Base-by-base conservation (phyloP, 2,797 vertebrate genomes). In the Chelonia mydas region DNA sequence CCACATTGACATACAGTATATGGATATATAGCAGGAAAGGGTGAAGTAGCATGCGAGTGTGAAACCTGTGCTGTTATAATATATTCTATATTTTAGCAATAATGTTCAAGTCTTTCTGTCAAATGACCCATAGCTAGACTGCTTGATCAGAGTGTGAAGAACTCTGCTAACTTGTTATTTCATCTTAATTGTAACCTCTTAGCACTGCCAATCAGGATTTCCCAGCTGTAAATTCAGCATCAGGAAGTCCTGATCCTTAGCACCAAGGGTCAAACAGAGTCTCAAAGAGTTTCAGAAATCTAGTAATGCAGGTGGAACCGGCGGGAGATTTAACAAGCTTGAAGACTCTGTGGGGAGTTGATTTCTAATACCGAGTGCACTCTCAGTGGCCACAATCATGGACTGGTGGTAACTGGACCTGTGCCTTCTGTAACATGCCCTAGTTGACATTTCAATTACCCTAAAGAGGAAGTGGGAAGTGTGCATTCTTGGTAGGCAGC, bases 81-180 rank as follows among this genome's bases (percentile, higher is more conserved):
- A 93, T 92, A 54, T 7, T 91, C 23, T 83, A 95, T 89, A 96
- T 95, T 95, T 90, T 97, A 97, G 77, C 81, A 97, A 97, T 81
- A 90, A 96, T 93, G 95, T 94, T 94, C 94, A 95, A 96, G 97
- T 54, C 28, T 37, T 97, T 94, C 90, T 68, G 87, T 68, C 95
- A 88, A 0, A 0, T 74, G 90, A 78, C 7, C 97, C 87, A 13
- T 93, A 96, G 95, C 87, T 95, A 96, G 93, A 65, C 61, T 88
- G 81, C 94, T 92, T 45, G 91, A 95, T 85, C 92, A 50, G 83
- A 90, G 90, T 11, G 88, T 81, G 91, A 95, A 92, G 81, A 92
- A 82, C 84, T 90, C 78, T 0, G 31, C 87, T 94, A 96, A 95
- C 90, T 96, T 94, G 90, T 95, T 91, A 81, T 77, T 92, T 31